Evolutionary conservation across 2,888 invertebrate species (phyloP).

Genomic region (Lampropteryx suffumata): DNA sequence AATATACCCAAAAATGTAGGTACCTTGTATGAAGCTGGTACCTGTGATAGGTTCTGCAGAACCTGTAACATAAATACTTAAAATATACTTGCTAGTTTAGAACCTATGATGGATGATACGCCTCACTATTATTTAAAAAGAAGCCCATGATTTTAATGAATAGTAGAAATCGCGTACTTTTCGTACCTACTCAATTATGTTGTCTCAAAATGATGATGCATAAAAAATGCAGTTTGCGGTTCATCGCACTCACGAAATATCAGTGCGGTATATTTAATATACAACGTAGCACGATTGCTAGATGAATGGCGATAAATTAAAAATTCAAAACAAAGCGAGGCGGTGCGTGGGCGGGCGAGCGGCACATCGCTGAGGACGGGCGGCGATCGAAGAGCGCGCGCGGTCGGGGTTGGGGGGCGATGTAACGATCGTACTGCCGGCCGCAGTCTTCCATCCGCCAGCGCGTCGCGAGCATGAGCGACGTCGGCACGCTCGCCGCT

Average conservation of each 20-base stretch:
- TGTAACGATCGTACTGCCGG: slow-evolving; percentile 65
- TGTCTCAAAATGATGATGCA: slow-evolving; percentile 12
- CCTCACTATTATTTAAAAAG: no score
- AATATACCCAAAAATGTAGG: no score
- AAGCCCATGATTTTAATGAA: no score
- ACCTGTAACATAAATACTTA: no score
- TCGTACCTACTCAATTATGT: no score
- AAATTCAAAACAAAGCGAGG: slow-evolving; percentile 78
- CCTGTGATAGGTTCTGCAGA: no score
- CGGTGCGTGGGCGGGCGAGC: slow-evolving; percentile 71
- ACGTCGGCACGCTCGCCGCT: slow-evolving; percentile 81
- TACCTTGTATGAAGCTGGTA: no score
- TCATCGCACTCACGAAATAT: slow-evolving; percentile 31
- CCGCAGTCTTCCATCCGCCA: slow-evolving; percentile 79
- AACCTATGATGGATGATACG: no score
- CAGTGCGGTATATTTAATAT: slow-evolving; percentile 53
- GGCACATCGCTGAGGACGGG: slow-evolving; percentile 71
- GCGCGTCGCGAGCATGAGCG: slow-evolving; percentile 80
- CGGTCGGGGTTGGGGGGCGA: slow-evolving; percentile 62
- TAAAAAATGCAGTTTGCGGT: slow-evolving; percentile 27
- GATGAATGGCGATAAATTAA: slow-evolving; percentile 80
- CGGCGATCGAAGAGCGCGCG: slow-evolving; percentile 79
- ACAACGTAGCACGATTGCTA: slow-evolving; percentile 55
- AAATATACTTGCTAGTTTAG: no score
- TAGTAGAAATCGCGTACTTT: no score